Percentiles rank a stretch among this genome's conserved stretches.
phyloP scores from a whole-genome alignment of 2,888 invertebrate genomes.

The Sphecodes monilicornis region DNA sequence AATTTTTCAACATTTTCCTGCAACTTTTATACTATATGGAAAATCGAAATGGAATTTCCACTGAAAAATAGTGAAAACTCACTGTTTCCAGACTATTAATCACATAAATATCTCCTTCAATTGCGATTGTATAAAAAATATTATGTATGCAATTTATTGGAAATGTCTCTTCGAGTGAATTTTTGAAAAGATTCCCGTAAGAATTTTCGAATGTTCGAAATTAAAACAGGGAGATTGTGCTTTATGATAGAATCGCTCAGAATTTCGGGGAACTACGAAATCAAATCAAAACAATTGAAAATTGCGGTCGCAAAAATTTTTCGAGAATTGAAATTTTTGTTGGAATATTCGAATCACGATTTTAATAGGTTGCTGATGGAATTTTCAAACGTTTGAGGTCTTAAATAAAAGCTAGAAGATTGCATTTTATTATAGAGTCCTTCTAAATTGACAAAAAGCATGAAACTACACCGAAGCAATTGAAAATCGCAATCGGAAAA shows the following conservation, averaged over 20 bases:
- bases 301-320: not conserved
- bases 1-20: not conserved
- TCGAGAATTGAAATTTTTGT: not conserved
- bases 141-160: no score
- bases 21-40: not conserved
- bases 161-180: no score
- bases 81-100: not conserved
- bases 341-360: not conserved
- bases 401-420: no score
- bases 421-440: no score
- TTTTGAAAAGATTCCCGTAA: no score
- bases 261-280: not conserved
- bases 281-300: no score
- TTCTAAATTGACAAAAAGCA: no score
- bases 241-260: not conserved
- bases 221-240: not conserved
- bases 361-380: no score
- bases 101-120: not conserved
- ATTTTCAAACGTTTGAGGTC: no score
- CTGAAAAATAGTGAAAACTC: not conserved
- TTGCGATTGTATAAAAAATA: not conserved
- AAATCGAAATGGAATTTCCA: not conserved
- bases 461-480: no score
- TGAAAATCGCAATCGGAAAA: no score
- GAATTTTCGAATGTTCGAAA: not conserved